Evolutionary conservation across 1,140 invertebrate species (phyloP).

Genomic region (Liolophura sinensis): DNA sequence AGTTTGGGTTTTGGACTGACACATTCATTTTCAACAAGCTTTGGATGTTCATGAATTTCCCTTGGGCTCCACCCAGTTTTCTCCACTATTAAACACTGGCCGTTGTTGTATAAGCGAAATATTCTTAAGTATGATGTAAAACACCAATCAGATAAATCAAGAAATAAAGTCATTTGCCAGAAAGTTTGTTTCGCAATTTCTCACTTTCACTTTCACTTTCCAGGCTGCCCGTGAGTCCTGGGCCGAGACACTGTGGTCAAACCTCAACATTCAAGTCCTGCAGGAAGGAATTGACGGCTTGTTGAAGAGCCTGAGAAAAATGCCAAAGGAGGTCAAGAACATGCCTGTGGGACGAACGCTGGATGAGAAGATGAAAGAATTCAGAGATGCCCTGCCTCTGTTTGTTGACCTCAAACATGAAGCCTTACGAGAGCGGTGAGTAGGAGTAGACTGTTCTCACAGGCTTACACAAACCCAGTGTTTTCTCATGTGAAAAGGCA

Average conservation of each 20-base stretch:
- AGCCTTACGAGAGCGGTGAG: constrained; percentile 74
- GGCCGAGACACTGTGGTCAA: constrained; percentile 84
- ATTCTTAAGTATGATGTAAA: too few relatives aligned
- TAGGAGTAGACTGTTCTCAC: background rate
- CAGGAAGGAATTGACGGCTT: constrained; percentile 85
- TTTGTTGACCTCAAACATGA: constrained; percentile 91
- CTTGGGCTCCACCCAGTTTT: too few relatives aligned
- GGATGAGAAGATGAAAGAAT: constrained; percentile 83
- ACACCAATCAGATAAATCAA: too few relatives aligned
- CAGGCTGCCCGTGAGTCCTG: constrained; percentile 72
- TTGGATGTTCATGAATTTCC: too few relatives aligned
- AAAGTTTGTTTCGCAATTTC: too few relatives aligned
- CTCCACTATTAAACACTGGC: too few relatives aligned
- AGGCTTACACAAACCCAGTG: background rate
- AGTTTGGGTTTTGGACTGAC: too few relatives aligned
- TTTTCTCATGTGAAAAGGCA: background rate
- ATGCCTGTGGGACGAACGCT: constrained; percentile 69
- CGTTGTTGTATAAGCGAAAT: too few relatives aligned
- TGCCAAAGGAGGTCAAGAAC: constrained; percentile 64
- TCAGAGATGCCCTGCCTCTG: constrained; percentile 82
- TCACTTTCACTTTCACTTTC: constrained; percentile 5
- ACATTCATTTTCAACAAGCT: too few relatives aligned
- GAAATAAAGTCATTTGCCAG: too few relatives aligned
- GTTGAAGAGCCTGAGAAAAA: constrained; percentile 74
- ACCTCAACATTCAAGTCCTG: constrained; percentile 80